Evolutionary conservation across 2,797 vertebrate species (phyloP), one percentile per base, ranked within the genome.

Genomic region (Clarias pachynema): DNA sequence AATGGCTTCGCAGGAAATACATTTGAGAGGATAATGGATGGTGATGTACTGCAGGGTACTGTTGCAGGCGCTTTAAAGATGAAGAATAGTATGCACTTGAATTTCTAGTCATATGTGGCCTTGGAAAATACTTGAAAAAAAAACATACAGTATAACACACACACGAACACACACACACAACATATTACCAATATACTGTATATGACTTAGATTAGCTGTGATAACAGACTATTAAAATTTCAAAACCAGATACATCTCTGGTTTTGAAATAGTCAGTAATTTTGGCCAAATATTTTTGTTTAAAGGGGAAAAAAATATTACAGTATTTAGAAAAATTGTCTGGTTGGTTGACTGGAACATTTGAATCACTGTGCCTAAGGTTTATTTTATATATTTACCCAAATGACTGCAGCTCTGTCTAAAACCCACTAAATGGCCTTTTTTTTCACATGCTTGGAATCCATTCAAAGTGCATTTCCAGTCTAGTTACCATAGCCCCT

Each of bases 1-100:
- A 83, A 78, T 16, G 10, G n/a, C 70, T 82, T 83, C 15, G 56
- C 22, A 14, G 4, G 18, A 44, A 68, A 66, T 56, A 81, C 34
- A 40, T 59, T 2, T 7, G 24, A 49, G 40, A 3, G 3, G 74
- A 72, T 86, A 87, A 83, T 83, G 34, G 62, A 86, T 81, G 34
- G 29, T 14, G 63, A 81, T 15, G n/a, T 77, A 69, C 70, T 29
- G 5, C 40, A 60, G 8, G 40, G 5, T 18, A 24, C 24, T 59
- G 40, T 70, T 85, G 10, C 10, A 56, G 26, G 56, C 9, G 26
- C 29, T 75, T 16, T 29, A 22, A 34, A 34, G 12, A 60, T 60
- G 5, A 78, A 78, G 20, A n/a, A 62, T 3, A 2, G 3, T 62
- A 2, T 62, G 77, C 15, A 26, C 40, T 79, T 62, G 24, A 79